Base-by-base conservation (phyloP, 2,888 invertebrate genomes). In the Lingula anatina region DNA sequence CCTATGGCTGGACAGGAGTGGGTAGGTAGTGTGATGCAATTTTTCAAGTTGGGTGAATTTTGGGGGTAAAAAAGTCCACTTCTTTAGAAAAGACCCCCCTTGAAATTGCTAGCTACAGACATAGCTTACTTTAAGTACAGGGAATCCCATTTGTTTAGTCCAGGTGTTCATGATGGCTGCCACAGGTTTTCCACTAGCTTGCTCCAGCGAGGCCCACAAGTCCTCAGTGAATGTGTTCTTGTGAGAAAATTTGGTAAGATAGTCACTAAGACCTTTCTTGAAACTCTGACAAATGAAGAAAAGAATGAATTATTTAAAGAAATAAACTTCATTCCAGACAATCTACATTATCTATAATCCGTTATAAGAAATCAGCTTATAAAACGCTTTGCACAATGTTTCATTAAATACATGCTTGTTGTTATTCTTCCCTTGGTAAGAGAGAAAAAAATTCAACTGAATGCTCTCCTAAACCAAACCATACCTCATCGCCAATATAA, bases 91-190 rank as follows among this genome's bases (percentile, higher is more conserved):
- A n/a, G n/a, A n/a, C n/a, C n/a, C n/a, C n/a, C n/a, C n/a, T n/a
- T n/a, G n/a, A n/a, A n/a, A n/a, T n/a, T n/a, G n/a, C n/a, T n/a
- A n/a, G n/a, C n/a, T n/a, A n/a, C 31, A 31, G 9, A 12, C 31
- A 12, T 26, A 7, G 20, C 47, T 38, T 50, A 75, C 75, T 65
- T 70, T 82, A 12, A 90, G 85, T 47, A 95, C 85, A 1, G 96
- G 96, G 73, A 90, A 96, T 37, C 97, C 96, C 84, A 89, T 90
- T 71, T 91, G 88, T 71, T 90, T 89, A 1, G 95, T 96, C 97
- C 97, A 99, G 21, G 90, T 89, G 5, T 89, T 88, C 96, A 99
- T 97, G 7, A 99, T 87, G 42, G 84, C 84, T 1, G 85, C 86
- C 1, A 99, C 89, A 2, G 93, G 91, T 75, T 95, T 91, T 21